A percentile compares a stretch with the other conserved stretches of the same genome.
phyloP scores from a whole-genome alignment of 2,113 vertebrate genomes.

The Noctilio leporinus region DNA sequence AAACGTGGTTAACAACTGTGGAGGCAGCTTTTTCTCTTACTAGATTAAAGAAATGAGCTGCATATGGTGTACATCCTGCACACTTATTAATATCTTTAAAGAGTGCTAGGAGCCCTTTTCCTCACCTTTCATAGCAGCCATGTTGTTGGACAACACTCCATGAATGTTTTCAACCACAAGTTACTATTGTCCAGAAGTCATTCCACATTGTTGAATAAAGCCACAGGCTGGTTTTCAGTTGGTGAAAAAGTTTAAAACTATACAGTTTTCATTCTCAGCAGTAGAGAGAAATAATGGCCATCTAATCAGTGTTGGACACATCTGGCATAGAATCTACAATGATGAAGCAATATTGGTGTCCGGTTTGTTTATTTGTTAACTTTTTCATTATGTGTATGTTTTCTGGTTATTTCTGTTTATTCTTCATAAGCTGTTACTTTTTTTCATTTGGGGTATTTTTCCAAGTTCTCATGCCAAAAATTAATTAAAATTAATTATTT shows the following conservation, averaged over 20 bases:
- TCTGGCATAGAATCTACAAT: not conserved
- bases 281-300: not conserved
- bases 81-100: constrained; percentile 26
- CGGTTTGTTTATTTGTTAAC: constrained; percentile 11
- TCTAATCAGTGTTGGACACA: not conserved
- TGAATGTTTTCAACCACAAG: not conserved
- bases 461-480: not conserved
- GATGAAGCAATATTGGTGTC: not conserved
- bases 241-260: constrained; percentile 3
- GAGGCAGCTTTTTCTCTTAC: not conserved
- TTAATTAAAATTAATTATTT: constrained; percentile 1
- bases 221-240: not conserved
- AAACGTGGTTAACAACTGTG: constrained; percentile 4
- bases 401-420: not conserved
- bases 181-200: not conserved
- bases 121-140: not conserved
- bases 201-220: constrained; percentile 13
- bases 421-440: not conserved
- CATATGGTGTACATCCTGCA: not conserved
- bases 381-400: not conserved
- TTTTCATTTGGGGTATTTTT: not conserved
- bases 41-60: not conserved
- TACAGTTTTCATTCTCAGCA: not conserved
- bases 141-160: not conserved
- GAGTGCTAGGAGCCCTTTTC: not conserved